A percentile compares a stretch with the other conserved stretches of the same genome.
These are phyloP conservation scores for Megaustenia siamemsis DNA, from an alignment of 2,888 invertebrate species.

Conservation along the genomic window DNA sequence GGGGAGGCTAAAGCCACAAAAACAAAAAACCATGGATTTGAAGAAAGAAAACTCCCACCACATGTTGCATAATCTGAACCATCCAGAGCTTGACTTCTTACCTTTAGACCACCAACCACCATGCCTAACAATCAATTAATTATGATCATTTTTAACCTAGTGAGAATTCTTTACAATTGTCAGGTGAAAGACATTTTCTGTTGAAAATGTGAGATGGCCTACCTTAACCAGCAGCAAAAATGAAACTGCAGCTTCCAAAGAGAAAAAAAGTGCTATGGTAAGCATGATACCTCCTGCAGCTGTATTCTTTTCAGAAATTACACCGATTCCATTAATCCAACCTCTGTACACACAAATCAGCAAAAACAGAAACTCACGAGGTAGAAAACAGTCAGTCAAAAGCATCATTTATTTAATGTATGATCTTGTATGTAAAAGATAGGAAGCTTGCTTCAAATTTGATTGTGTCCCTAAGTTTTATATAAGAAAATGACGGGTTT, in stretches of 20 bases:
- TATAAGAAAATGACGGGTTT: too few species aligned
- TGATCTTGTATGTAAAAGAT: neutral
- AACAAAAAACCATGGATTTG: too few species aligned
- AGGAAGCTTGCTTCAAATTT: too few species aligned
- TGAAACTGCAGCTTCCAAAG: slow-evolving; percentile 79
- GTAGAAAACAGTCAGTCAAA: neutral
- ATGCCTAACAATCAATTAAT: too few species aligned
- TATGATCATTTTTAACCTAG: too few species aligned
- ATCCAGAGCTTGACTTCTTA: too few species aligned
- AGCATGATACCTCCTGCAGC: slow-evolving; percentile 81
- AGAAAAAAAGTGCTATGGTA: slow-evolving; percentile 80
- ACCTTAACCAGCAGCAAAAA: slow-evolving; percentile 80
- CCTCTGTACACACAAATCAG: slow-evolving; percentile 71
- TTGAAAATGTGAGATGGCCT: slow-evolving; percentile 57
- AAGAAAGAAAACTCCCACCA: too few species aligned
- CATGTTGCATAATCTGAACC: too few species aligned
- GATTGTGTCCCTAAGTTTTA: too few species aligned
- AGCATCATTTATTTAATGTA: neutral
- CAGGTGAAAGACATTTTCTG: neutral
- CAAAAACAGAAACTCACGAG: slow-evolving; percentile 21
- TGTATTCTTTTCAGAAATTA: slow-evolving; percentile 63
- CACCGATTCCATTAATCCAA: slow-evolving; percentile 78
- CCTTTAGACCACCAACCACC: too few species aligned
- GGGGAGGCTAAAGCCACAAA: too few species aligned
- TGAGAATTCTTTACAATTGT: too few species aligned